Evolutionary conservation across 2,113 vertebrate species (phyloP).

Genomic region (Pituophis catenifer): DNA sequence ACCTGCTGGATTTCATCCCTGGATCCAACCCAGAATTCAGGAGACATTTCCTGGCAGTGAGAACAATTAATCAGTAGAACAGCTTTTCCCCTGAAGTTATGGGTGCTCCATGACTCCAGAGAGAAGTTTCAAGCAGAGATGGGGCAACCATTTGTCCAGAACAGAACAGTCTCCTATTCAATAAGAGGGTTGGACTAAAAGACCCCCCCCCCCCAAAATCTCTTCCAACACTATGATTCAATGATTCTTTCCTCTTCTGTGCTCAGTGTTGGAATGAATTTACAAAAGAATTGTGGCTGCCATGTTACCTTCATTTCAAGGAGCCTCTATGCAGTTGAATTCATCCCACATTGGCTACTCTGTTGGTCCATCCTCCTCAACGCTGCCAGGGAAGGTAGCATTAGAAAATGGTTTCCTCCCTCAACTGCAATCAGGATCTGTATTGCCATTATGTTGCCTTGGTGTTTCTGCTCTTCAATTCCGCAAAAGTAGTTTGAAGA

Average conservation of each 20-base stretch:
- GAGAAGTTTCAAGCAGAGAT: too few species aligned
- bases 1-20: too few species aligned
- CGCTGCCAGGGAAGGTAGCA: background rate
- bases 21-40: too few species aligned
- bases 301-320: background rate
- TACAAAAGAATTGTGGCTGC: background rate
- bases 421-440: background rate
- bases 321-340: background rate
- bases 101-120: too few species aligned
- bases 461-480: background rate
- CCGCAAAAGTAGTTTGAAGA: background rate
- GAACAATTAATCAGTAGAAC: too few species aligned
- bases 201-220: too few species aligned
- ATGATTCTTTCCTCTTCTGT: background rate
- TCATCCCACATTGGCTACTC: background rate
- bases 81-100: too few species aligned
- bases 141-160: too few species aligned
- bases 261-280: background rate
- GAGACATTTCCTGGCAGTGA: too few species aligned
- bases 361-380: background rate
- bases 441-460: background rate
- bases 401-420: background rate
- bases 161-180: too few species aligned
- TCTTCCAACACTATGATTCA: too few species aligned
- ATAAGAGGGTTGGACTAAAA: too few species aligned